Base-by-base conservation (phyloP, 2,797 vertebrate genomes). In the Acridotheres tristis region DNA sequence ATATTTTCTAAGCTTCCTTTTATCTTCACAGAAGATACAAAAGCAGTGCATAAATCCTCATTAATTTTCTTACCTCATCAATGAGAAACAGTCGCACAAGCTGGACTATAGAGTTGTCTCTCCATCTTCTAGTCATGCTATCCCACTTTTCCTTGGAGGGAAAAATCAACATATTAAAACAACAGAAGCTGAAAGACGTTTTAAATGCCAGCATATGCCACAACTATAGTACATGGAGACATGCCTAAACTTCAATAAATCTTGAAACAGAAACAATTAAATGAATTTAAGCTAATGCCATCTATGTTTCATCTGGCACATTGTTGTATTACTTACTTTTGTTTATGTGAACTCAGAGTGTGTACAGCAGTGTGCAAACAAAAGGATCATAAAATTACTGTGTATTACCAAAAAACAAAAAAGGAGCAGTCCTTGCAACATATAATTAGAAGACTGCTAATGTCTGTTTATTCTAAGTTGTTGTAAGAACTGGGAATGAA, bases 51-150 rank as follows among this genome's bases (percentile, higher is more conserved):
- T 29, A 57, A 81, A 77, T 47, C 14, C 7, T 34, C 25, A 72
- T 26, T 38, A 1, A 42, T 47, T 88, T 96, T 63, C 74, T 53
- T 96, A 98, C 98, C 98, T 99, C 98, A 96, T 99, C 99, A 42
- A 99, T 99, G 68, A 99, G 99, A 96, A 99, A 99, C 5, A 99
- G 98, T 78, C 98, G 98, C 84, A 99, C 99, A 23, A 99, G 97
- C 69, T 99, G 98, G 91, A 99, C 97, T 93, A 99, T 97, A 95
- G 98, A 99, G 94, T 98, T 99, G 93, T 99, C 98, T 96, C 98
- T 99, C 99, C 99, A 99, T 94, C 98, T 99, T 94, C 99, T 98
- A 43, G 99, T 99, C 99, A 99, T 98, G 93, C 98, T 99, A 97
- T 99, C 99, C 99, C 99, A 99, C 97, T 99, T 99, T 98, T 99